These are phyloP conservation scores for Cassiopea xamachana DNA, from an alignment of 30 jellyfish, hydroid and myxozoan species.

Conservation along the genomic window DNA sequence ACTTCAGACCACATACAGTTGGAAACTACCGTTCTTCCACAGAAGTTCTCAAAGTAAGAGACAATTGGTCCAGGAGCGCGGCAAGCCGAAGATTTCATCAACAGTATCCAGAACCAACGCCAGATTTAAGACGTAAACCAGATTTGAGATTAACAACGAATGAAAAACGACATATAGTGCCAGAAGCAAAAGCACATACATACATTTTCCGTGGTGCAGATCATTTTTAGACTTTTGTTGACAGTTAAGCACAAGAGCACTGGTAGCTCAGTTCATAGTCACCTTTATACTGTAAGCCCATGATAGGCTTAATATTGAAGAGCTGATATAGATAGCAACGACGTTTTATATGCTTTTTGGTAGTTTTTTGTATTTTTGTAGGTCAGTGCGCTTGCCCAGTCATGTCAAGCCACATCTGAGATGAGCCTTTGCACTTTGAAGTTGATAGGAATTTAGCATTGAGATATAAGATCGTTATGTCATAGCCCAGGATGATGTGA, in stretches of 20 bases:
- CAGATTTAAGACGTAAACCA: constrained; percentile 78
- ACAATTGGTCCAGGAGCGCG: constrained; percentile 71
- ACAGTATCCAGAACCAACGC: constrained; percentile 78
- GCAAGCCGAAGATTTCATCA: constrained; percentile 68
- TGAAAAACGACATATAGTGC: constrained; percentile 69
- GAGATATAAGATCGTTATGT: no score
- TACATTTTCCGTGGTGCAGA: constrained; percentile 70
- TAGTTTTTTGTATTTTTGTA: no score
- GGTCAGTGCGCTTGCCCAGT: no score
- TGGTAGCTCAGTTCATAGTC: no score
- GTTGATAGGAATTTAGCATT: no score
- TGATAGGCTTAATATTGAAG: no score
- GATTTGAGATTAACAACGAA: constrained; percentile 76
- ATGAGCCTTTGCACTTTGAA: no score
- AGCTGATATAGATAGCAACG: no score
- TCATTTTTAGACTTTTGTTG: constrained; percentile 33
- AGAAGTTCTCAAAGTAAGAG: constrained; percentile 54
- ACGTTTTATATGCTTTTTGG: no score
- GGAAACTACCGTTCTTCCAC: constrained; percentile 66
- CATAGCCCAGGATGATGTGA: no score
- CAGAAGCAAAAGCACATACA: constrained; percentile 78
- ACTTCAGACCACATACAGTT: constrained; percentile 60
- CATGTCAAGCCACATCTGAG: no score
- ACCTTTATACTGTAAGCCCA: no score
- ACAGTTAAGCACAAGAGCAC: background rate